These are phyloP conservation scores for Dicyrtomina minuta DNA, from an alignment of 2,888 invertebrate genomes.

Conservation along the genomic window DNA sequence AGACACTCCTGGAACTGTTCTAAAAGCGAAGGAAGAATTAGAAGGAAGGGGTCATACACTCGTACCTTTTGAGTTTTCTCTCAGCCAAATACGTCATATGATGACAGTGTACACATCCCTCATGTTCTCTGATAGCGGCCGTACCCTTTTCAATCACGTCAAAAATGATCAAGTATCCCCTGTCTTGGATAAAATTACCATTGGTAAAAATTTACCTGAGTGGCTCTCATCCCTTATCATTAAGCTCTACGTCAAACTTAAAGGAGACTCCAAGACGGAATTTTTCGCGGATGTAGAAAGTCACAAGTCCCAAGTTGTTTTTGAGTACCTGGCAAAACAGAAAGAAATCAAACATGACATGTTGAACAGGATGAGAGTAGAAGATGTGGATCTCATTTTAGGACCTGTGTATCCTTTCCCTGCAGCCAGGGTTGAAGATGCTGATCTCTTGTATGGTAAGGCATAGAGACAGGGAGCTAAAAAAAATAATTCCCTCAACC, in stretches of 20 bases:
- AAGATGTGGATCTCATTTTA: constrained; percentile 55
- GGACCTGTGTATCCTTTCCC: constrained; percentile 54
- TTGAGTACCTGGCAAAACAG: constrained; percentile 1
- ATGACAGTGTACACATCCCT: background rate
- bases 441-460: too few species aligned
- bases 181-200: background rate
- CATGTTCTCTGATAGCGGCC: background rate
- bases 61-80: constrained; percentile 33
- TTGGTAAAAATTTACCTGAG: background rate
- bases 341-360: constrained; percentile 11
- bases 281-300: too few species aligned
- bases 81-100: background rate
- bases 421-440: constrained; percentile 17
- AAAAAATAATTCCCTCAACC: too few species aligned
- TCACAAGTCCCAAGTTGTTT: background rate
- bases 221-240: background rate
- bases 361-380: constrained; percentile 17
- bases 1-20: constrained; percentile 34
- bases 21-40: constrained; percentile 32
- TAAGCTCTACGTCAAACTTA: background rate
- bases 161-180: constrained; percentile 1
- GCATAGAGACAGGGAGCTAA: too few species aligned
- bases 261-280: background rate
- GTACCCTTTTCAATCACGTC: background rate
- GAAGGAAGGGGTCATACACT: constrained; percentile 37